Evolutionary conservation across 1,140 invertebrate species (phyloP), one percentile per base, ranked within the genome.

Genomic region (Trissolcus basalis): DNA sequence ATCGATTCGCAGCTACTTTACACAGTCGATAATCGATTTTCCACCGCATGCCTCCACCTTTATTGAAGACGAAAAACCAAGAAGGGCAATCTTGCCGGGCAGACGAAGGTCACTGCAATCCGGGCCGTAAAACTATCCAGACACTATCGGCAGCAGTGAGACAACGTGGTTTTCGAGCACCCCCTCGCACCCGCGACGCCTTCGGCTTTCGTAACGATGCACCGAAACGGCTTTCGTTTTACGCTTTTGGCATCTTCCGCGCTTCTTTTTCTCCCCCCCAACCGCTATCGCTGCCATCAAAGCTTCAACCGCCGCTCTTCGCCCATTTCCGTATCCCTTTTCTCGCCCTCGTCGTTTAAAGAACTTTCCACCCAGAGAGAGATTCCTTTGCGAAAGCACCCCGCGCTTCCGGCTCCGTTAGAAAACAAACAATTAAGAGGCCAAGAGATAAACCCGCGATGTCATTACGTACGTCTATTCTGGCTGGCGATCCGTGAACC

Each of bases 341-440:
- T 74, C 56, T 74, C 56, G 47, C 50, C 60, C 50, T 48, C 53
- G 41, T 63, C 49, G 36, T 51, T 50, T 50, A 58, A 15, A 48
- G n/a, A 27, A 27, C 36, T 11, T 9, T 3, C 36, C 1, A n/a
- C 36, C n/a, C 9, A n/a, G n/a, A n/a, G 36, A 1, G 36, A 9
- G 9, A 54, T 78, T 76, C 68, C 60, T 51, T n/a, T 47, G 39
- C 51, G 56, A 49, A 36, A 41, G 51, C 69, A 67, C 65, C 71
- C 55, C 56, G 45, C 73, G 47, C 47, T 60, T 72, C 61, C 41
- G 48, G 47, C 19, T 74, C 63, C 11, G 19, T 49, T 55, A 32
- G 73, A 80, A 81, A 78, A 81, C 77, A 83, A 80, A 80, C 78
- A 83, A 81, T 80, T 78, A 80, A 79, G 68, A 65, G 54, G 70